Base-by-base conservation (phyloP, 1,140 invertebrate genomes). In the Pseudoatta argentina region DNA sequence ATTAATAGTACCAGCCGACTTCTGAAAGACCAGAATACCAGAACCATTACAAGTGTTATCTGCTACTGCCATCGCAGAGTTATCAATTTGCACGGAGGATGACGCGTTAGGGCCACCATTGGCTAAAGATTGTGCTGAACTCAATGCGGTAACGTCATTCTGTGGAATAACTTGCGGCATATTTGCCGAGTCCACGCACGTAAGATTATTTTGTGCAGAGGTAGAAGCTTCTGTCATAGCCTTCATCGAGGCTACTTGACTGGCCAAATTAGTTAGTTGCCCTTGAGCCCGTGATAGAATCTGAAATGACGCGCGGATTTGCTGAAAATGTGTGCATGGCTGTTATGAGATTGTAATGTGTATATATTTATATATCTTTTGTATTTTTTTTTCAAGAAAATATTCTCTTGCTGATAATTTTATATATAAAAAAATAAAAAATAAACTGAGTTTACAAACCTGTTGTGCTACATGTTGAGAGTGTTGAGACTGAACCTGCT, bases 21-120 rank as follows among this genome's bases (percentile, higher is more conserved):
- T 95, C 86, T 95, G 95, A 91, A 96, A 96, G 66, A 96, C 95
- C 59, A 96, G 86, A 39, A 96, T 96, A 79, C 96, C 94, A 5
- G 96, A 94, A 14, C 96, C 95, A 34, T 96, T 96, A 83, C 95
- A 95, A 6, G 96, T 90, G 69, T 93, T 96, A 85, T 95, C 92
- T 24, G 93, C 86, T 39, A 93, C 91, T 16, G 93, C 67, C 73
- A 94, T 92, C 59, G 94, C 87, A 67, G 94, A 88, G 83, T 93
- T 86, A 79, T 94, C 93, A 86, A 95, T 86, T 85, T 93, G 93
- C 88, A 94, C 73, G 95, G 95, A 24, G 91, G 93, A 89, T 21
- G 93, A 85, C 27, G 92, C 86, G 67, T 89, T 90, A 67, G 94
- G 34, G 57, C 90, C 91, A 53, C 91, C 87, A 57, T 94, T 89